phyloP scores from a whole-genome alignment of 2,113 vertebrate species.

The Cathartes aura region DNA sequence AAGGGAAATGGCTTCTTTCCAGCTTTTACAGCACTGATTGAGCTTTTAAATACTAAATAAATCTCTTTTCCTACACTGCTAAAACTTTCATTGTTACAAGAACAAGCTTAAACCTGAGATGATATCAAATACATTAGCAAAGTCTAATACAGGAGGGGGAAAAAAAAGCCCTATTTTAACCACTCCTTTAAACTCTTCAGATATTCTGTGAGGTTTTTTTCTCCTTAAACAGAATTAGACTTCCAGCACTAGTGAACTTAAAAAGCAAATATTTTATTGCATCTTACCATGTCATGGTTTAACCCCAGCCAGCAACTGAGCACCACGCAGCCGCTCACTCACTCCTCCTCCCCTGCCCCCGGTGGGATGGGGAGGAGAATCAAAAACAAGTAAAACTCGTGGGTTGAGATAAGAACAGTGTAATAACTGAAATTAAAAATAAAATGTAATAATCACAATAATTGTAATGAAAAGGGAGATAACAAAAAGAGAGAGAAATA shows the following conservation, averaged over 20 bases:
- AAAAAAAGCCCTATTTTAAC: background rate
- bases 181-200: background rate
- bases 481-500: too few relatives aligned
- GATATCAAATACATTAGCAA: background rate
- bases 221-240: background rate
- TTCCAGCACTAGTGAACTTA: background rate
- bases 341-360: too few relatives aligned
- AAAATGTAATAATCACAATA: too few relatives aligned
- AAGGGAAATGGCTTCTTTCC: slow-evolving; percentile 35
- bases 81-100: slow-evolving; percentile 4
- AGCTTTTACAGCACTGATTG: background rate
- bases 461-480: too few relatives aligned
- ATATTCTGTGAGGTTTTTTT: background rate
- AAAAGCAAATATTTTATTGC: background rate
- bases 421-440: too few relatives aligned
- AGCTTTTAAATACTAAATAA: slow-evolving; percentile 47
- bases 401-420: too few relatives aligned
- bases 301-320: too few relatives aligned
- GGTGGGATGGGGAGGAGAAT: too few relatives aligned
- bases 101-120: background rate
- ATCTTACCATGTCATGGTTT: background rate
- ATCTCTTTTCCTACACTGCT: background rate
- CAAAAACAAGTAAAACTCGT: too few relatives aligned
- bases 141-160: background rate
- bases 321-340: too few relatives aligned